Conservation (phyloP, 92 coral and sea anemone genomes). For the Siderastrea siderea region DNA sequence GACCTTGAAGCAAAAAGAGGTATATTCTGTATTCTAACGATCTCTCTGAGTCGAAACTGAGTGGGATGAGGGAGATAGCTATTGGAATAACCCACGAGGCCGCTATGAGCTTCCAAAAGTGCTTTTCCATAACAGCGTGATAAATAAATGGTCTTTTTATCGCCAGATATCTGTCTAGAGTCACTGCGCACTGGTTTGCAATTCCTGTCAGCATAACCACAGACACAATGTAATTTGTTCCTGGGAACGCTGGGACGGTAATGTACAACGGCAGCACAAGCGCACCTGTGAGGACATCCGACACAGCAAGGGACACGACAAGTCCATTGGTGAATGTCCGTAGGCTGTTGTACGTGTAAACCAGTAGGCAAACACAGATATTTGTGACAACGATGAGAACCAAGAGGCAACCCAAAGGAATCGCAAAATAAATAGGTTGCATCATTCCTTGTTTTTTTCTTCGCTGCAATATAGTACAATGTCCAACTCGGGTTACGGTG, state of each 20-base stretch:
- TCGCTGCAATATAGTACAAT: not conserved
- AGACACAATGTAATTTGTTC: constrained; percentile 8
- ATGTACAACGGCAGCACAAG: constrained; percentile 34
- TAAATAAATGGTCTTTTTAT: constrained; percentile 67
- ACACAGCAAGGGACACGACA: constrained; percentile 76
- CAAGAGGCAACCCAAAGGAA: constrained; percentile 60
- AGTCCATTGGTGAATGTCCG: constrained; percentile 75
- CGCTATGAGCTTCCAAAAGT: constrained; percentile 37
- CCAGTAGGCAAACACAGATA: constrained; percentile 73
- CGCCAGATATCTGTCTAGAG: constrained; percentile 74
- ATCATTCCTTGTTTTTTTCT: not conserved
- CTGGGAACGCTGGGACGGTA: not conserved
- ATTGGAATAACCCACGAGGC: constrained; percentile 59
- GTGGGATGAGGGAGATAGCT: constrained; percentile 49
- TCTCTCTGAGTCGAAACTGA: constrained; percentile 25
- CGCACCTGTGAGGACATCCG: constrained; percentile 77
- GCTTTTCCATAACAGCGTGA: constrained; percentile 35
- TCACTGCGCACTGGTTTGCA: constrained; percentile 56
- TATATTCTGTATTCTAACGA: not conserved
- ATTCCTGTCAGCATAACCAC: constrained; percentile 51
- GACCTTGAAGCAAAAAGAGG: constrained; percentile 57
- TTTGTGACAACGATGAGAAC: constrained; percentile 60
- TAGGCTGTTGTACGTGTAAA: constrained; percentile 56
- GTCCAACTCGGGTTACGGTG: not conserved
- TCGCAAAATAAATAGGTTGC: constrained; percentile 17